Evolutionary conservation across 2,888 invertebrate species (phyloP), one percentile per base, ranked within the genome.

Genomic region (Apodemia mormo): DNA sequence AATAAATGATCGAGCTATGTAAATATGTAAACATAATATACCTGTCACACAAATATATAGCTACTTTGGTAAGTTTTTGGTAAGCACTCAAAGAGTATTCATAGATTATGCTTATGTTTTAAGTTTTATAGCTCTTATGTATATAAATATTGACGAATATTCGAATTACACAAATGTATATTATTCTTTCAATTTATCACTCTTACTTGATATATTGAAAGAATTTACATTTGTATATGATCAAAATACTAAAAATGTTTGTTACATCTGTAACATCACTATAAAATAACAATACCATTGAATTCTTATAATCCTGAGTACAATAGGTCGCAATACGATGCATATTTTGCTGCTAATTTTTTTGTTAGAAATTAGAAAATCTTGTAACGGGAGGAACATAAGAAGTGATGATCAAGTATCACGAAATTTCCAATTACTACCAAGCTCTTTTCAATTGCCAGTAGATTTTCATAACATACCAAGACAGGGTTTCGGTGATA

Each of bases 381-480:
- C 61, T 61, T 33, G 14, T n/a, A 33, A 37, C 37, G 61, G 33
- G 2, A 12, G 61, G 37, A 37, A 37, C 33, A 1, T 61, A 7
- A 61, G 61, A 33, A 33, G 7, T 14, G 33, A 30, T 37, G 61
- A 61, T 61, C 7, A 37, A 2, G 14, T 30, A 10, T 7, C 33
- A 61, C 30, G 33, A 10, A 68, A 45, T 33, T 45, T 52, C 10
- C 54, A 52, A 0, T 40, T 52, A 65, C 29, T 66, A 40, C 71
- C 77, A 1, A 67, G 73, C 14, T 43, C 52, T 7, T 69, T 69
- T 4, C 56, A 37, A 5, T 54, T 75, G 4, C 79, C 80, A 2
- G 80, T 86, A 2, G 82, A 85, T 2, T 87, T 86, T 71, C 82
- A 83, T 37, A 83, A 85, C 64, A 79, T 88, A n/a, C 78, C 74